Percentiles rank a stretch among this genome's conserved stretches.
These are phyloP conservation scores for Pluvianellus socialis DNA, from an alignment of 2,113 vertebrate genomes.

Conservation along the genomic window DNA sequence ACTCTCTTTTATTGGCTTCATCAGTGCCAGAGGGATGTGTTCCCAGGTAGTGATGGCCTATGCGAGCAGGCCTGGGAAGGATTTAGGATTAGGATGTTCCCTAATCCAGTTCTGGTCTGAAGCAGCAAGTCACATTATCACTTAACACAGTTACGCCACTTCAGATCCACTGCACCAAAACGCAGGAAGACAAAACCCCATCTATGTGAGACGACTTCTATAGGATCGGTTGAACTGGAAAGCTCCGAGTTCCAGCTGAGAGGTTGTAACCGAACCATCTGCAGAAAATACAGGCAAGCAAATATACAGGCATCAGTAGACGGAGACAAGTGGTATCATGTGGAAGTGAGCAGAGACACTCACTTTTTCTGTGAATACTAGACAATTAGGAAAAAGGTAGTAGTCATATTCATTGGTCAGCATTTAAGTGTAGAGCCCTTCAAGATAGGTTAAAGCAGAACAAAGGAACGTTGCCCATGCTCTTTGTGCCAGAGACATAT, in stretches of 20 bases:
- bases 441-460: conserved; percentile 35
- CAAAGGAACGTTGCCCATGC: not conserved
- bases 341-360: not conserved
- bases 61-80: not conserved
- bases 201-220: not conserved
- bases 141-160: not conserved
- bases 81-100: not conserved
- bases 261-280: rapidly evolving
- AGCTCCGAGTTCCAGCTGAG: not conserved
- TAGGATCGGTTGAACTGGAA: not conserved
- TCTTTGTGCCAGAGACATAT: not conserved
- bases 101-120: not conserved
- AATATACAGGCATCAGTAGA: not conserved
- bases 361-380: not conserved
- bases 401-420: conserved; percentile 26
- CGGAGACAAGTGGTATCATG: not conserved
- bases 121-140: not conserved
- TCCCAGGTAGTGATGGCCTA: not conserved
- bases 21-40: not conserved
- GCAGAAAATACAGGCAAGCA: not conserved
- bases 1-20: not conserved
- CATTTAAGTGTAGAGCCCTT: conserved; percentile 48
- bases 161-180: not conserved
- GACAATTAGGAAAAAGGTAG: conserved; percentile 19
- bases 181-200: not conserved